Percentiles rank a stretch among this genome's conserved stretches.
Evolutionary conservation across 1,140 invertebrate genomes (phyloP).

Genomic region (Delia radicum): DNA sequence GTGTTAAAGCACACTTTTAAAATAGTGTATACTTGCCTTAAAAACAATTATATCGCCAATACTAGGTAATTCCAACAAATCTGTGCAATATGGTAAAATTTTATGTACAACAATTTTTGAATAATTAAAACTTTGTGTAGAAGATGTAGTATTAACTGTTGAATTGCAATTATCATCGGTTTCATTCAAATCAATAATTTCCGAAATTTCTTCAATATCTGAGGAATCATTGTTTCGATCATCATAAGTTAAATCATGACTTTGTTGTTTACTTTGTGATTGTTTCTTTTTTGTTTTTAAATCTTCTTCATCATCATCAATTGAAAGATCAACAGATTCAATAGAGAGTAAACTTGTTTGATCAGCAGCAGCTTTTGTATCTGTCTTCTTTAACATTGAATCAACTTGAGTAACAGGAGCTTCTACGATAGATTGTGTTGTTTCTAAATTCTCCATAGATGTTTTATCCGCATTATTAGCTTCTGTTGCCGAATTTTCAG

Average conservation of each 20-base stretch:
- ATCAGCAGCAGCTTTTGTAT: neutral
- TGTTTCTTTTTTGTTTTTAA: neutral
- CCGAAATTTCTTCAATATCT: neutral
- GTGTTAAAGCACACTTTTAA: neutral
- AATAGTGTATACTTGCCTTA: neutral
- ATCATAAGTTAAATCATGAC: neutral
- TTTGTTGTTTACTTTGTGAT: neutral
- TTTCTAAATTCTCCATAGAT: neutral
- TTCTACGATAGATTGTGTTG: neutral
- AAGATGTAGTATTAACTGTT: neutral
- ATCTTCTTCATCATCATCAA: neutral
- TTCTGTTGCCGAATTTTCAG: no score
- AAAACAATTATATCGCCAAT: neutral
- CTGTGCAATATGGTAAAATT: neutral
- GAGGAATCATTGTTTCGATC: neutral
- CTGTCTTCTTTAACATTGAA: neutral
- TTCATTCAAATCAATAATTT: slow-evolving; percentile 11
- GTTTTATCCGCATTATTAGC: neutral
- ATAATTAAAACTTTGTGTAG: neutral
- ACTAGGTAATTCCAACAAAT: neutral
- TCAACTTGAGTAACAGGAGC: neutral
- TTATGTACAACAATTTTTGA: neutral
- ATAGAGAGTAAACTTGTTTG: neutral
- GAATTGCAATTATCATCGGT: neutral
- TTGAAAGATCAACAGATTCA: neutral